Percentiles rank a stretch among this genome's conserved stretches.
Conservation (phyloP, 2,888 invertebrate genomes). For the Ephialtes manifestator region DNA sequence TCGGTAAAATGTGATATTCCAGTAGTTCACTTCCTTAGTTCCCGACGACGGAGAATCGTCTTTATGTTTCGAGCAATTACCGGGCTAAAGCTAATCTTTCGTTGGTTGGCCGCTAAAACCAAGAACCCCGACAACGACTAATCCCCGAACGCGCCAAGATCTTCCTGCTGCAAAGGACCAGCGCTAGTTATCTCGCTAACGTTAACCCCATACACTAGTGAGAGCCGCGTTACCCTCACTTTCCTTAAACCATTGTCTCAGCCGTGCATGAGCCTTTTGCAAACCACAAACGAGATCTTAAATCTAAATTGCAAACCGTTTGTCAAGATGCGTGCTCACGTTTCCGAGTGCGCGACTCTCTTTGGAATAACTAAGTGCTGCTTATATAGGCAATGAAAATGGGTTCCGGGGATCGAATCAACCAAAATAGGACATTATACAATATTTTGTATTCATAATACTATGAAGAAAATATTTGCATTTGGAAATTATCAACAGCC, state of each 20-base stretch:
- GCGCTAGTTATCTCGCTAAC: constrained; percentile 79
- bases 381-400: neutral
- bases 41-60: neutral
- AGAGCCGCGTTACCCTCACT: constrained; percentile 75
- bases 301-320: constrained; percentile 84
- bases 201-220: constrained; percentile 66
- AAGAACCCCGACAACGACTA: constrained; percentile 44
- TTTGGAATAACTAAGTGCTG: constrained; percentile 38
- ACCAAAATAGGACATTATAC: neutral
- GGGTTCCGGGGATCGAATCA: neutral
- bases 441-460: no score
- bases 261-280: constrained; percentile 71
- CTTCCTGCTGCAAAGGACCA: constrained; percentile 17
- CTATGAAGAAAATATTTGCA: no score
- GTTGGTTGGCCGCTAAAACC: constrained; percentile 70
- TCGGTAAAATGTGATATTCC: constrained; percentile 16
- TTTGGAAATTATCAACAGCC: no score
- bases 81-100: constrained; percentile 28
- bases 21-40: neutral
- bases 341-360: neutral
- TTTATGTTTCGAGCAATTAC: constrained; percentile 8
- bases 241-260: constrained; percentile 80
- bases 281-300: constrained; percentile 78
- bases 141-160: constrained; percentile 25
- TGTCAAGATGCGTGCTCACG: constrained; percentile 75